These are phyloP conservation scores for Anoura caudifer DNA, from an alignment of 2,113 vertebrate genomes.

Conservation along the genomic window DNA sequence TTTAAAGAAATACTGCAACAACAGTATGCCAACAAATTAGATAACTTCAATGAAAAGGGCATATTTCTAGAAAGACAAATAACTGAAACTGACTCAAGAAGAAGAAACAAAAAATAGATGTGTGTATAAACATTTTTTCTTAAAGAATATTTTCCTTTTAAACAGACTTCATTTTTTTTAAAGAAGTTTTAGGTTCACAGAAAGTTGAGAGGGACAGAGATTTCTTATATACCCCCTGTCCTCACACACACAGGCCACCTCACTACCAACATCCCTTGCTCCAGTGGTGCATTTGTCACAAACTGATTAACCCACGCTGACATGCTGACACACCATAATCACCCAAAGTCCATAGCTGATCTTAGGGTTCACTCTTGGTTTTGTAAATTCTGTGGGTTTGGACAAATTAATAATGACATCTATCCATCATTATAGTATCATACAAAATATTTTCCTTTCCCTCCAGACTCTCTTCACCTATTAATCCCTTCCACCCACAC, in stretches of 20 bases:
- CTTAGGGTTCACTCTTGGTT: not conserved
- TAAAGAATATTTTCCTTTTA: not conserved
- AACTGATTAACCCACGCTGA: not conserved
- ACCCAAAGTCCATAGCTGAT: not conserved
- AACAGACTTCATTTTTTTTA: not conserved
- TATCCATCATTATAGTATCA: not conserved
- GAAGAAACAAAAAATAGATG: not conserved
- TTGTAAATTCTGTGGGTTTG: not conserved
- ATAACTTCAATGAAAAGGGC: not conserved
- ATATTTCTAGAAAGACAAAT: not conserved
- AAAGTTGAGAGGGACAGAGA: not conserved
- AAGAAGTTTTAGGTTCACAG: not conserved
- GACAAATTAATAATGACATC: not conserved
- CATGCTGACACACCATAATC: not conserved
- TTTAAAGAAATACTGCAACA: not conserved
- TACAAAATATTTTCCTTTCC: not conserved
- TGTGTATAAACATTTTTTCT: not conserved
- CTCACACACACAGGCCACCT: not conserved
- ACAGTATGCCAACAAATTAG: not conserved
- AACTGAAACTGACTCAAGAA: not conserved
- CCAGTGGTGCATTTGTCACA: not conserved
- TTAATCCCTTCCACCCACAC: not conserved
- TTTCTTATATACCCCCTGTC: not conserved
- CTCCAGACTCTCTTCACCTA: not conserved
- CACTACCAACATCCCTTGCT: not conserved